A percentile compares a stretch with the other conserved stretches of the same genome.
phyloP scores from a whole-genome alignment of 2,113 vertebrate species.

The Formicarius rufipectus region DNA sequence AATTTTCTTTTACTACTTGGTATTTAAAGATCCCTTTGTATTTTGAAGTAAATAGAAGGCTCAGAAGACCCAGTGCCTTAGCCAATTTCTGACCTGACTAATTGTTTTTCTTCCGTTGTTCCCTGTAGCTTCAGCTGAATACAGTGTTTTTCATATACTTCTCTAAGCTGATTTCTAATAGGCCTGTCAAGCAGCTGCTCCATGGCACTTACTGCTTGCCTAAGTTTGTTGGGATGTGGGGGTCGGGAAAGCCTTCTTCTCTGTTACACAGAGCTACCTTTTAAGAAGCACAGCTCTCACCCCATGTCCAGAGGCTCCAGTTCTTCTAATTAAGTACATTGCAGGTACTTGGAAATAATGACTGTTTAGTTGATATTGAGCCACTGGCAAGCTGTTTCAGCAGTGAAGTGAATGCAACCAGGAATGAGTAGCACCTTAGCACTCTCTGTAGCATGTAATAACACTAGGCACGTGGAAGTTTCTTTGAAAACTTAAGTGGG shows the following conservation, averaged over 20 bases:
- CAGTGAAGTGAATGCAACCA: background rate
- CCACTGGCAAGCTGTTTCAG: background rate
- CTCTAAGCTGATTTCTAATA: slow-evolving; percentile 11
- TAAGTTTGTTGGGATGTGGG: background rate
- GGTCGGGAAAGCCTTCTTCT: background rate
- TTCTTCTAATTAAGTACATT: background rate
- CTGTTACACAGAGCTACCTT: background rate
- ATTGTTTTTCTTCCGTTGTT: slow-evolving; percentile 41
- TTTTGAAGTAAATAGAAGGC: slow-evolving; percentile 2
- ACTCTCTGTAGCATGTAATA: background rate
- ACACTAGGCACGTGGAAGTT: background rate
- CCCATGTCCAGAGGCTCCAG: background rate
- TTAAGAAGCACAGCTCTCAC: background rate
- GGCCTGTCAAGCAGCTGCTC: slow-evolving; percentile 17
- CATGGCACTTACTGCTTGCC: background rate
- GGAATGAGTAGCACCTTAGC: background rate
- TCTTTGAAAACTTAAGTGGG: background rate
- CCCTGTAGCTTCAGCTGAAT: slow-evolving; percentile 33
- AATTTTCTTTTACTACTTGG: background rate
- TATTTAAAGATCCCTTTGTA: slow-evolving; percentile 33
- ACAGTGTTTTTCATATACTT: slow-evolving; percentile 21
- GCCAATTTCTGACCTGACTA: slow-evolving; percentile 13
- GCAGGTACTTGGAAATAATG: background rate
- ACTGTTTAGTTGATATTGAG: background rate
- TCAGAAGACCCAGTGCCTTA: background rate